Percentiles rank a stretch among this genome's conserved stretches.
phyloP scores from a whole-genome alignment of 2,113 vertebrate genomes.

The Chamaea fasciata region DNA sequence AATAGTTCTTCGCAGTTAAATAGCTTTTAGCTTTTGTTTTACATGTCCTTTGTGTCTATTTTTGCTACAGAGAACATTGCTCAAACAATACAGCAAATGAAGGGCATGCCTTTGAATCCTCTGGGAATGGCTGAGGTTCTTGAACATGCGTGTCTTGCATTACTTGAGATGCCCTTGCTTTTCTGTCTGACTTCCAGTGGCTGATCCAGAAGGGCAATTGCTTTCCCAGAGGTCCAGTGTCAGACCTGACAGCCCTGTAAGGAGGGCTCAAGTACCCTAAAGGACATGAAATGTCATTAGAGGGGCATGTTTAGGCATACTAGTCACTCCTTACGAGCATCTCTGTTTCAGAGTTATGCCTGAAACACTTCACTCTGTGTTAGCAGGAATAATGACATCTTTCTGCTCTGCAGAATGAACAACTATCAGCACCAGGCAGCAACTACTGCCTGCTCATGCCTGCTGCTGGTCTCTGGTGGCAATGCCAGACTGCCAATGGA shows the following conservation, averaged over 20 bases:
- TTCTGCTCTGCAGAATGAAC: neutral
- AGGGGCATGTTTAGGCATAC: neutral
- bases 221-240: neutral
- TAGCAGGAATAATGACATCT: neutral
- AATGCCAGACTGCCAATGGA: neutral
- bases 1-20: neutral
- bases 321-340: neutral
- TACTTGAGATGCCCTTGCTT: neutral
- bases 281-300: neutral
- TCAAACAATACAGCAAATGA: neutral
- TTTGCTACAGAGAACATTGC: neutral
- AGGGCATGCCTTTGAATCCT: neutral
- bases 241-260: neutral
- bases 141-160: neutral
- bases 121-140: neutral
- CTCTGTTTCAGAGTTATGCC: neutral
- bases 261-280: neutral
- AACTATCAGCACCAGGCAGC: neutral
- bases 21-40: constrained; percentile 1
- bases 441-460: neutral
- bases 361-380: neutral
- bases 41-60: neutral
- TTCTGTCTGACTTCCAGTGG: neutral
- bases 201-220: neutral
- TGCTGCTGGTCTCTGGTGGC: neutral